Evolutionary conservation across 2,888 invertebrate genomes (phyloP), one percentile per base, ranked within the genome.

Genomic region (Thelaira solivaga): DNA sequence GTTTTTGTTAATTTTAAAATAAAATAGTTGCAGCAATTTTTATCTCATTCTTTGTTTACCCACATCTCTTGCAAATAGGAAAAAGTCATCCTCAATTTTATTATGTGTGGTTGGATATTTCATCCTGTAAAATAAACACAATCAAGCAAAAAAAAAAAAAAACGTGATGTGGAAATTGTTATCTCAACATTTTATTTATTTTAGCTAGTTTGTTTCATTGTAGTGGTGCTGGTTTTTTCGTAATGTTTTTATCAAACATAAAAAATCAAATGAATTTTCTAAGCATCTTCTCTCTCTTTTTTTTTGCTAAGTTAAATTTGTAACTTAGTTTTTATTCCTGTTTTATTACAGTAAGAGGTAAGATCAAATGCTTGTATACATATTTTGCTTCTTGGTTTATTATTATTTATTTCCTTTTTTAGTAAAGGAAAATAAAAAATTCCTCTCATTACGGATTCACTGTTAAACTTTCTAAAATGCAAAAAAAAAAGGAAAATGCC

Each of bases 381-480:
- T 64, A 47, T 55, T 57, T 59, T 1, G 45, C 34, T 64, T 69
- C 1, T 51, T 49, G 34, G 41, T 11, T 71, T 65, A 53, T 68
- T 57, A 57, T 65, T 69, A 78, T 73, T 64, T 78, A 74, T 78
- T 69, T 69, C 69, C 73, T 65, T 74, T 69, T 69, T 74, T 39
- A 65, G 4, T 24, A 29, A 36, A 51, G 45, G 16, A 67, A 59
- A 74, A 53, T 69, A 51, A 55, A 22, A 67, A 59, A 74, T 61
- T 69, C 78, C 73, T 49, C 55, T 72, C 62, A 77, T 74, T 73
- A 57, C 39, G 76, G 57, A 59, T 72, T 53, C 57, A 78, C 64
- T 77, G 68, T 45, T 73, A 59, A 78, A 78, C 78, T 78, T 78
- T 78, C 78, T 78, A 78, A 78, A 62, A 78, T 74, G n/a, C 10